Conservation (phyloP, 2,888 invertebrate genomes). For the Dascillus cervinus region DNA sequence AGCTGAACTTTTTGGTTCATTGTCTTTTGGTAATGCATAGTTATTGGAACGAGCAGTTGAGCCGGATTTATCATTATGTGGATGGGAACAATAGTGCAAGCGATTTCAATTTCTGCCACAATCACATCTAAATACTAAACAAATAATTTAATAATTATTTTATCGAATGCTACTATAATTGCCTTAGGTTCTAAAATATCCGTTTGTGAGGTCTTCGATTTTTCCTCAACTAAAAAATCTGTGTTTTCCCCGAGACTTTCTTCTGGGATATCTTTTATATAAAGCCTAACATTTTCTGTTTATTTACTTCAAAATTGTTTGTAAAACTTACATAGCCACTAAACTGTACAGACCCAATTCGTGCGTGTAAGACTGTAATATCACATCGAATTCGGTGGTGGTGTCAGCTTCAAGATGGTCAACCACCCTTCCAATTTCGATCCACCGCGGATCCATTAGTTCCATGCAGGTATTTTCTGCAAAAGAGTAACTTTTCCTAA, state of each 20-base stretch:
- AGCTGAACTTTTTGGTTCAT: slow-evolving; percentile 10
- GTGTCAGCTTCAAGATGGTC: slow-evolving; percentile 30
- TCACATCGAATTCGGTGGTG: slow-evolving; percentile 29
- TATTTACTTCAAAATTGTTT: slow-evolving; percentile 4
- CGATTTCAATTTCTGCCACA: slow-evolving; percentile 19
- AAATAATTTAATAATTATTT: slow-evolving; percentile 4
- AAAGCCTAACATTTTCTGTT: slow-evolving; percentile 27
- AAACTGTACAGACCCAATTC: slow-evolving; percentile 28
- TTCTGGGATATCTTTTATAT: slow-evolving; percentile 36
- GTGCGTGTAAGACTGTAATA: slow-evolving; percentile 21
- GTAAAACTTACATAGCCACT: slow-evolving; percentile 29
- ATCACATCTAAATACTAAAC: slow-evolving; percentile 16
- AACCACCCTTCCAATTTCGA: slow-evolving; percentile 24
- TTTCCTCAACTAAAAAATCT: slow-evolving; percentile 12
- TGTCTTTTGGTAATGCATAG: slow-evolving; percentile 2
- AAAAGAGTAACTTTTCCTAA: slow-evolving; percentile 11
- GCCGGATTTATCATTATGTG: slow-evolving; percentile 11
- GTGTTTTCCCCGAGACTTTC: slow-evolving; percentile 25
- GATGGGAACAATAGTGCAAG: slow-evolving; percentile 11
- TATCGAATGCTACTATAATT: slow-evolving; percentile 1
- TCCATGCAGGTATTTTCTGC: slow-evolving; percentile 4
- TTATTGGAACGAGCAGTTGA: slow-evolving; percentile 9
- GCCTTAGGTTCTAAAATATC: slow-evolving; percentile 3
- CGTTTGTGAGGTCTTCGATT: not conserved
- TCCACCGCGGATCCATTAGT: slow-evolving; percentile 22